Evolutionary conservation across 2,888 invertebrate genomes (phyloP).

Genomic region (Lucinisca nassula): DNA sequence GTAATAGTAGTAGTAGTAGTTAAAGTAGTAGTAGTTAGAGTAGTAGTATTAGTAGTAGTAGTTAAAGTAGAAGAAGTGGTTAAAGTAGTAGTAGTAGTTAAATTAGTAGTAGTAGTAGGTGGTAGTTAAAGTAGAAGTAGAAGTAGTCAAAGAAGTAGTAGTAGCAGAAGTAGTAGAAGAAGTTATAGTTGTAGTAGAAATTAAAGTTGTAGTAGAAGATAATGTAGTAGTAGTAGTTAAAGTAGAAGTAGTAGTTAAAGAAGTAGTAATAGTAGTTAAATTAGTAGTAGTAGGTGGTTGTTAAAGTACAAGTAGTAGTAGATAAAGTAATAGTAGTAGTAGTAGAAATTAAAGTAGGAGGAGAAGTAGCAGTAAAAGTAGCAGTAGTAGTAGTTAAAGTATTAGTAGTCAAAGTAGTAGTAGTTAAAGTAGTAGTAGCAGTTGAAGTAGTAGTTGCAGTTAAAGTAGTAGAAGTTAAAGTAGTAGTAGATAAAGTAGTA

Average conservation of each 20-base stretch:
- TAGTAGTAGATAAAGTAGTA: not conserved
- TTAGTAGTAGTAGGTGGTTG: slow-evolving; percentile 6
- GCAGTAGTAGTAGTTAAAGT: slow-evolving; percentile 83
- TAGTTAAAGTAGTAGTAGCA: slow-evolving; percentile 3
- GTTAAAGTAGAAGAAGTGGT: not conserved
- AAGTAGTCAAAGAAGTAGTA: slow-evolving; percentile 11
- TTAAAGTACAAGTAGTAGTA: slow-evolving; percentile 21
- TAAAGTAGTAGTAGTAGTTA: no score
- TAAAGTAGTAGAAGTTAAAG: not conserved
- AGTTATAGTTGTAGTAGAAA: not conserved
- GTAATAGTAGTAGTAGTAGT: slow-evolving; percentile 20
- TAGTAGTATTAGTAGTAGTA: not conserved
- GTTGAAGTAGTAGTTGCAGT: not conserved
- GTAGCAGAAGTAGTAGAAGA: not conserved
- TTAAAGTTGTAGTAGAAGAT: not conserved
- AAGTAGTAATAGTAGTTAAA: not conserved
- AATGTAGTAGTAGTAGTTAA: not conserved
- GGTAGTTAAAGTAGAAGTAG: slow-evolving; percentile 24
- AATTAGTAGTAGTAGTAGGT: slow-evolving; percentile 35
- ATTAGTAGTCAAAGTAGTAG: slow-evolving; percentile 21
- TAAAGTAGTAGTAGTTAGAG: not conserved
- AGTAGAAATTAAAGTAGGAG: not conserved
- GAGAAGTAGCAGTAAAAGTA: not conserved
- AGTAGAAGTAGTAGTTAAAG: not conserved
- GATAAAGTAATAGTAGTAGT: slow-evolving; percentile 6